phyloP scores from a whole-genome alignment of 2,797 vertebrate species.

The Schizopygopsis malacanthus region DNA sequence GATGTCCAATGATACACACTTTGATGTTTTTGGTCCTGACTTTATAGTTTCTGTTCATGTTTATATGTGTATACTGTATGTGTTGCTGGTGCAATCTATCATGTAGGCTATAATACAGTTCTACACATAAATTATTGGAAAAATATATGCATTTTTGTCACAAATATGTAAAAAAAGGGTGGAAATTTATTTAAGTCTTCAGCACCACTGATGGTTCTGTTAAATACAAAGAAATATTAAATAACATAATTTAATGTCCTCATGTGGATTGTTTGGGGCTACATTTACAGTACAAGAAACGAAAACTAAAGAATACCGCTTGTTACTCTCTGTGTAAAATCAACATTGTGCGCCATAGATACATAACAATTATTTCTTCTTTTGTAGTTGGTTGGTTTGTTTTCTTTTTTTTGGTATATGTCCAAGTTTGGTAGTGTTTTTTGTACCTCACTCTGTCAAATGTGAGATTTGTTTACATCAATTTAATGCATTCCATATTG shows the following conservation, averaged over 20 bases:
- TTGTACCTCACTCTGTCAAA: constrained; percentile 19
- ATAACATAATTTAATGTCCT: constrained; percentile 34
- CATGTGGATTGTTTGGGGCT: constrained; percentile 49
- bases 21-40: constrained; percentile 46
- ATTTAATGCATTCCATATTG: constrained; percentile 41
- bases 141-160: constrained; percentile 62
- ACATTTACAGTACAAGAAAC: constrained; percentile 54
- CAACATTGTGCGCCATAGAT: constrained; percentile 55
- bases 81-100: constrained; percentile 46
- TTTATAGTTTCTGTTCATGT: constrained; percentile 42
- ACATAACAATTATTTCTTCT: constrained; percentile 45
- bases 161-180: constrained; percentile 58
- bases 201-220: constrained; percentile 48
- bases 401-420: constrained; percentile 7
- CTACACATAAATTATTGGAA: constrained; percentile 54
- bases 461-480: constrained; percentile 34
- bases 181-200: constrained; percentile 40
- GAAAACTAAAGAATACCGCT: constrained; percentile 44
- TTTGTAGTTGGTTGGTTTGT: constrained; percentile 21
- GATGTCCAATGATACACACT: constrained; percentile 42
- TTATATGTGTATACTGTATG: constrained; percentile 44
- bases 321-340: constrained; percentile 57
- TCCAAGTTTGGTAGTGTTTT: constrained; percentile 50
- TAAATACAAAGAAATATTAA: constrained; percentile 44
- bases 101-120: constrained; percentile 31